These are phyloP conservation scores for Heliocidaris erythrogramma DNA, from an alignment of 35 echinoderm and acorn worm genomes.

Conservation along the genomic window DNA sequence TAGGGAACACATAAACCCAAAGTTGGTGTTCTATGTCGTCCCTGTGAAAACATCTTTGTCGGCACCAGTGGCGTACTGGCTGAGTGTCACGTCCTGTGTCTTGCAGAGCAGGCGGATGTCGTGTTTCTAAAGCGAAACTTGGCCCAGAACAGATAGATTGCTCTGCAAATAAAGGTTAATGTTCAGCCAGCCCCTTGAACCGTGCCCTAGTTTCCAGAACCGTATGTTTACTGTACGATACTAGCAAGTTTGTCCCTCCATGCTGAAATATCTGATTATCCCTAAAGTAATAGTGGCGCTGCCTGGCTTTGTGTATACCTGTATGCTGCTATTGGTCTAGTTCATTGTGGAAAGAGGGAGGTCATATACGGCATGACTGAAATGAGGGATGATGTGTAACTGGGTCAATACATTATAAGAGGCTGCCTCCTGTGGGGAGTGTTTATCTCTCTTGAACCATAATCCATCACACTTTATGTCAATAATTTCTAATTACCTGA, in stretches of 20 bases:
- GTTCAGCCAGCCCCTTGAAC: conserved; percentile 32
- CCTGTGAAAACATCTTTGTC: conserved; percentile 3
- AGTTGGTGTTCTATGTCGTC: background rate
- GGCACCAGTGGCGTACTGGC: background rate
- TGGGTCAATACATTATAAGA: background rate
- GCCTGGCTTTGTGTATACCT: background rate
- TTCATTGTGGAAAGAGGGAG: background rate
- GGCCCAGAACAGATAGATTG: background rate
- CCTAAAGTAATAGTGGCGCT: background rate
- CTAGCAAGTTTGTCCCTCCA: background rate
- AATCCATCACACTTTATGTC: conserved; percentile 11
- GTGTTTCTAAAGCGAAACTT: background rate
- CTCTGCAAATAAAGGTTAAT: conserved; percentile 33
- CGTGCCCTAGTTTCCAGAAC: conserved; percentile 13
- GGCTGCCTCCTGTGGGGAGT: background rate
- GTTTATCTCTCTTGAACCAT: background rate
- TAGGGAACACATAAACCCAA: background rate
- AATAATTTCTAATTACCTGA: background rate
- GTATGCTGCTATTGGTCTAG: background rate
- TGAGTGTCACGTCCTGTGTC: background rate
- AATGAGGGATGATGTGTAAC: background rate
- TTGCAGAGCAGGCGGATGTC: background rate
- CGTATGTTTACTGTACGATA: background rate
- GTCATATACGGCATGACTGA: background rate
- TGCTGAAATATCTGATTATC: background rate